phyloP scores from a whole-genome alignment of 2,797 vertebrate genomes.

The Octomys mimax region DNA sequence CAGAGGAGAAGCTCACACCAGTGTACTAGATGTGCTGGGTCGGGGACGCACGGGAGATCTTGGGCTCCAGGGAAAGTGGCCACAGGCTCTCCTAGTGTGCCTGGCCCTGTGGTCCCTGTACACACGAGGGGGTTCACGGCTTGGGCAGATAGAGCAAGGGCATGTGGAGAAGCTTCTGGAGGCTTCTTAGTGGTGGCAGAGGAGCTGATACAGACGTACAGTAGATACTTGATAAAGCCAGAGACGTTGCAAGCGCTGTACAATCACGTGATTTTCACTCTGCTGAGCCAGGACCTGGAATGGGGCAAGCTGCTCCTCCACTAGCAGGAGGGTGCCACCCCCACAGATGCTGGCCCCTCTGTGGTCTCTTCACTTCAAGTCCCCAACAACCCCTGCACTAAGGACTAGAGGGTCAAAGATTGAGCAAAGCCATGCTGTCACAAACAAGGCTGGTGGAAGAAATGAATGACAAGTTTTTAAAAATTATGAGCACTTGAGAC shows the following conservation, averaged over 20 bases:
- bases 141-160: neutral
- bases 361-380: neutral
- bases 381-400: neutral
- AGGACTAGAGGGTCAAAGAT: no score
- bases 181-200: neutral
- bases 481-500: no score
- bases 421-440: neutral
- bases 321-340: neutral
- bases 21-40: fast-evolving
- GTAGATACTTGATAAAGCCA: neutral
- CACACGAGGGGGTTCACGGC: neutral
- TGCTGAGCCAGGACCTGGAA: neutral
- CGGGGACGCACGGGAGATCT: fast-evolving
- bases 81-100: neutral
- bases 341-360: no score
- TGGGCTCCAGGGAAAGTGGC: neutral
- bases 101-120: neutral
- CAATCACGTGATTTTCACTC: neutral
- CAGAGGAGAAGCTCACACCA: neutral
- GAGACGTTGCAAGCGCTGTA: neutral
- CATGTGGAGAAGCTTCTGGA: neutral
- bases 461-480: neutral
- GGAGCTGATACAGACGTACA: neutral
- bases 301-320: no score
- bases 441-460: neutral